A percentile compares a stretch with the other conserved stretches of the same genome.
Evolutionary conservation across 2,888 invertebrate genomes (phyloP).

Genomic region (Lymantria monacha): DNA sequence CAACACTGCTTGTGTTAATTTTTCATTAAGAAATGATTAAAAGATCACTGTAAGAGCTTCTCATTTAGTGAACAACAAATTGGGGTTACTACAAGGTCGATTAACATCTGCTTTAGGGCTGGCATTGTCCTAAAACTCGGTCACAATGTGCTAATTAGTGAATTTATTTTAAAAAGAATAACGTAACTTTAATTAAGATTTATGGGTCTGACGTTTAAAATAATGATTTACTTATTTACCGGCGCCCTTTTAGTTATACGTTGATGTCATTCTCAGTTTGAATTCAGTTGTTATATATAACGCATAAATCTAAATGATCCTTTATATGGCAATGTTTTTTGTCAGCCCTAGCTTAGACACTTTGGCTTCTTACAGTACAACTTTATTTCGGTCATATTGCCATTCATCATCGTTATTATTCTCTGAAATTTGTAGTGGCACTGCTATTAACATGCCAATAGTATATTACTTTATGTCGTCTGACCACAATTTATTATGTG

Average conservation of each 20-base stretch:
- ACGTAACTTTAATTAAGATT: slow-evolving; percentile 9
- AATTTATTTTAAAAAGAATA: slow-evolving; percentile 9
- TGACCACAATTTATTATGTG: slow-evolving; percentile 16
- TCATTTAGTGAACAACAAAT: slow-evolving; percentile 57
- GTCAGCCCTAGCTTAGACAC: slow-evolving; percentile 40
- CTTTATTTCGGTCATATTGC: slow-evolving; percentile 57
- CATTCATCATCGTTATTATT: slow-evolving; percentile 65
- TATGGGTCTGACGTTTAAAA: slow-evolving; percentile 7
- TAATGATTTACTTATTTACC: slow-evolving; percentile 4
- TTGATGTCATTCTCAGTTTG: slow-evolving; percentile 1
- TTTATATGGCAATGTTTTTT: slow-evolving; percentile 3
- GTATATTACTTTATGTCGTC: slow-evolving; percentile 28
- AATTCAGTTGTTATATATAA: neutral
- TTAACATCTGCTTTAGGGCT: slow-evolving; percentile 48
- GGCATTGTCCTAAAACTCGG: slow-evolving; percentile 19
- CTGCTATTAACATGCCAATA: slow-evolving; percentile 41
- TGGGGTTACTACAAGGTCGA: slow-evolving; percentile 65
- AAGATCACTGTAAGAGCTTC: slow-evolving; percentile 60
- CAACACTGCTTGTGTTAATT: slow-evolving; percentile 61
- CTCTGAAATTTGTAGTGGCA: slow-evolving; percentile 59
- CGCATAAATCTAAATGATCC: neutral
- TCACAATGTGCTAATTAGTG: slow-evolving; percentile 18
- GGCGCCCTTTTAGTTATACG: slow-evolving; percentile 1
- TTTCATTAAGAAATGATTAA: slow-evolving; percentile 67
- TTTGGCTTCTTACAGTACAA: slow-evolving; percentile 46